Base-by-base conservation (phyloP, 2,888 invertebrate species). In the Strigamia crassipes region DNA sequence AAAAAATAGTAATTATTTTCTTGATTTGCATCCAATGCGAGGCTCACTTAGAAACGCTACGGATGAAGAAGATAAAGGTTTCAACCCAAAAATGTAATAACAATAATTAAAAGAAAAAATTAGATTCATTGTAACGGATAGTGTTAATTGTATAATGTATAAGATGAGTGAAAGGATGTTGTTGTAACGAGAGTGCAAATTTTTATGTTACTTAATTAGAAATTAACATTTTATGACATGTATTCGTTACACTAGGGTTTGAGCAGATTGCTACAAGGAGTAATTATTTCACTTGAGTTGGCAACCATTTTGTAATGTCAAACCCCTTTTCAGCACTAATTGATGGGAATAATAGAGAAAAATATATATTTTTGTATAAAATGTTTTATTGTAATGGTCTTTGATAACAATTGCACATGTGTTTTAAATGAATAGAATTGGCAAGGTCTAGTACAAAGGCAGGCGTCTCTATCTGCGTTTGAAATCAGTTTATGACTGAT, bases 401-500 rank as follows among this genome's bases (percentile, higher is more conserved):
- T 66, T 66, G 61, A 18, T 18, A 66, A 66, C 61, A 66, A 66
- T 66, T 23, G 61, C 61, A 66, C 23, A 66, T 46, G 23, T 23
- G 61, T 66, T 66, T 18, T 8, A 23, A 23, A 66, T 66, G 61
- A 66, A 66, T 4, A 18, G 23, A 66, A 66, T 66, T 66, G 61
- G 61, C 21, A 66, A 66, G 61, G 61, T 8, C 23, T 66, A 66
- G 12, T 66, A 66, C 61, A 66, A 66, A 66, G 23, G 61, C 61
- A n/a, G 61, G 61, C 61, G 61, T 66, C 12, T 66, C 61, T 66
- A 66, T 66, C 61, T 66, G 21, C 21, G 5, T 66, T 66, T 23
- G 61, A 66, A 66, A 66, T 66, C 61, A 66, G 61, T 66, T 66
- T 18, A 21, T 66, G 61, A 66, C 61, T 66, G 61, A 66, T 66